phyloP scores from a whole-genome alignment of 2,113 vertebrate species.

The Cervus canadensis region DNA sequence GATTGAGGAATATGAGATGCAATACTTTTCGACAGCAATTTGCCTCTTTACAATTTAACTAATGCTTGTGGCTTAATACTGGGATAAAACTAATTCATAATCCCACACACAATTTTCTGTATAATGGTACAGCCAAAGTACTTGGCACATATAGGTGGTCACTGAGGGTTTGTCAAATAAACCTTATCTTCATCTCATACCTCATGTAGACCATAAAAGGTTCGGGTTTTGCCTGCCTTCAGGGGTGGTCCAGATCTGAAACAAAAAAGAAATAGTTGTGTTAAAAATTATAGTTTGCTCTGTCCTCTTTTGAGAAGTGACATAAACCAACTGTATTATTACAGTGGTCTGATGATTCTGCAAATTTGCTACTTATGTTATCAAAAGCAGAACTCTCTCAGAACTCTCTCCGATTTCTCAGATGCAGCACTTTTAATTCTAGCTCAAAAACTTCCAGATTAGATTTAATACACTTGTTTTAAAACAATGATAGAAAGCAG shows the following conservation, averaged over 20 bases:
- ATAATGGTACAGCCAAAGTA: background rate
- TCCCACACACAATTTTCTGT: background rate
- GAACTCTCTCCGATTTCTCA: background rate
- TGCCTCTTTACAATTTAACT: background rate
- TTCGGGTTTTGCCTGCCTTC: conserved; percentile 92
- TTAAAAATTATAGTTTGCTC: background rate
- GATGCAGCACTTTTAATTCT: background rate
- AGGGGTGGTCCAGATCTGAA: conserved; percentile 91
- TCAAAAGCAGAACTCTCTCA: background rate
- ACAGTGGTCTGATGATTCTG: background rate
- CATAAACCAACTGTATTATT: background rate
- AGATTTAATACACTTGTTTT: background rate
- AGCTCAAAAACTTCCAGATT: background rate
- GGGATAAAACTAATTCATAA: background rate
- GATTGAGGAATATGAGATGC: background rate
- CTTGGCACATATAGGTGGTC: background rate
- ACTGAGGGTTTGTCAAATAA: background rate
- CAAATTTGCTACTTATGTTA: background rate
- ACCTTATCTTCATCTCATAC: conserved; percentile 75
- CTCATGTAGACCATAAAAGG: conserved; percentile 94
- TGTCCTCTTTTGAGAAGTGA: background rate
- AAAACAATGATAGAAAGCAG: background rate
- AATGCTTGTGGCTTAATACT: background rate
- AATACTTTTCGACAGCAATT: background rate
- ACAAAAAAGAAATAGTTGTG: conserved; percentile 16